phyloP scores from a whole-genome alignment of 2,888 invertebrate species.

The Ypsolopha sequella region DNA sequence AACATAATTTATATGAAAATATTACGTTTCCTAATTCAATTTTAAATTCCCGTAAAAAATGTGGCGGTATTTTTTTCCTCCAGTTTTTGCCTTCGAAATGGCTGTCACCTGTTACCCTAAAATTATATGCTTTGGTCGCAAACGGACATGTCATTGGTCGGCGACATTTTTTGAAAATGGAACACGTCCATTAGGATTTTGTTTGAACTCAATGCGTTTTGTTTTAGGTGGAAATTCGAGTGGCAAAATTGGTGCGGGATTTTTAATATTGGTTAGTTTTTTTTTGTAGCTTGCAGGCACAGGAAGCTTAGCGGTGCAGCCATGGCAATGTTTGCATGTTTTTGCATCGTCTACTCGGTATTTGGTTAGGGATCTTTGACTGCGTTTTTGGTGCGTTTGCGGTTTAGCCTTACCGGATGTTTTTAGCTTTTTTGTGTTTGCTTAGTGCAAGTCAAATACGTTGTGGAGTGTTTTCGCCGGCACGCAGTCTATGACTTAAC shows the following conservation, averaged over 20 bases:
- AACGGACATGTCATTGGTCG: slow-evolving; percentile 14
- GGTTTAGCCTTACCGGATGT: slow-evolving; percentile 27
- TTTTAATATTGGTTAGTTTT: slow-evolving; percentile 17
- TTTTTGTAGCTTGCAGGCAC: slow-evolving; percentile 18
- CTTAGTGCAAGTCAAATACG: slow-evolving; percentile 45
- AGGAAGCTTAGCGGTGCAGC: slow-evolving; percentile 22
- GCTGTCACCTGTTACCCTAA: slow-evolving; percentile 40
- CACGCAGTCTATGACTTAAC: slow-evolving; percentile 11
- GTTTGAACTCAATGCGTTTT: background rate
- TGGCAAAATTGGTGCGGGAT: slow-evolving; percentile 8
- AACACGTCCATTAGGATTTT: background rate
- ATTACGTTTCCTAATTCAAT: background rate
- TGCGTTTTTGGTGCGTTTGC: slow-evolving; percentile 38
- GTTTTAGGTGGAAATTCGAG: background rate
- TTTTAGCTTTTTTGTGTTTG: slow-evolving; percentile 31
- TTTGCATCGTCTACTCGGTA: slow-evolving; percentile 27
- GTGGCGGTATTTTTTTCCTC: background rate
- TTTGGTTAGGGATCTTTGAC: slow-evolving; percentile 50
- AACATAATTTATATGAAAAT: background rate
- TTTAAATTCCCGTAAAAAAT: background rate
- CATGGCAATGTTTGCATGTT: slow-evolving; percentile 46
- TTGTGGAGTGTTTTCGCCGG: slow-evolving; percentile 9
- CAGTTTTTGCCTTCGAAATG: slow-evolving; percentile 11
- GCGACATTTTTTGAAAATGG: slow-evolving; percentile 16
- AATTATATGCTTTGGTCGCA: slow-evolving; percentile 26